A percentile compares a stretch with the other conserved stretches of the same genome.
phyloP scores from a whole-genome alignment of 2,888 invertebrate genomes.

The Chrysodeixis includens region DNA sequence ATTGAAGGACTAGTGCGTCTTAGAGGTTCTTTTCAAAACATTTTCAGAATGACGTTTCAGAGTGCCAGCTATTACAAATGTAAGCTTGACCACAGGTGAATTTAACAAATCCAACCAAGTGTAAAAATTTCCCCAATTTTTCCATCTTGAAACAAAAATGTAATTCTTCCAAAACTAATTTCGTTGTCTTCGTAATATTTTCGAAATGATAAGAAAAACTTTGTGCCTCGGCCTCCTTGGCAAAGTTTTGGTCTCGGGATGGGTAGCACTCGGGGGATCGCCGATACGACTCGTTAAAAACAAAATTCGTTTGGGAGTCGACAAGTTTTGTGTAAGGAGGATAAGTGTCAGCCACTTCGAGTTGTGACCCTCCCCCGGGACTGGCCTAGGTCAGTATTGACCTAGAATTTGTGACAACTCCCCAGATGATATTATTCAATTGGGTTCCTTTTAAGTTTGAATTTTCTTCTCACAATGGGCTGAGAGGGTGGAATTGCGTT shows the following conservation, averaged over 20 bases:
- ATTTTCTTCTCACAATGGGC: background rate
- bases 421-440: background rate
- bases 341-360: conserved; percentile 13
- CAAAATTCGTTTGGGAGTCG: conserved; percentile 40
- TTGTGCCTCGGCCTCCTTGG: conserved; percentile 16
- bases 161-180: conserved; percentile 46
- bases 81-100: background rate
- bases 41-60: no score
- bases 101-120: background rate
- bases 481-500: background rate
- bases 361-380: background rate
- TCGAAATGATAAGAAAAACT: conserved; percentile 38
- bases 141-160: conserved; percentile 29
- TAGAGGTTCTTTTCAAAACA: background rate
- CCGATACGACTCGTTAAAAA: conserved; percentile 29
- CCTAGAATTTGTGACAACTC: background rate
- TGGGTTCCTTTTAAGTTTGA: background rate
- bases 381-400: background rate
- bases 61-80: background rate
- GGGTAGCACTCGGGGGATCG: conserved; percentile 25
- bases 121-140: conserved; percentile 7
- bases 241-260: conserved; percentile 24
- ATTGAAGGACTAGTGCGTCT: no score
- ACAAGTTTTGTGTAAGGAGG: conserved; percentile 25
- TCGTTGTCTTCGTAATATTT: conserved; percentile 28